phyloP scores from a whole-genome alignment of 2,888 invertebrate genomes.

The Drosophila stalkeri region DNA sequence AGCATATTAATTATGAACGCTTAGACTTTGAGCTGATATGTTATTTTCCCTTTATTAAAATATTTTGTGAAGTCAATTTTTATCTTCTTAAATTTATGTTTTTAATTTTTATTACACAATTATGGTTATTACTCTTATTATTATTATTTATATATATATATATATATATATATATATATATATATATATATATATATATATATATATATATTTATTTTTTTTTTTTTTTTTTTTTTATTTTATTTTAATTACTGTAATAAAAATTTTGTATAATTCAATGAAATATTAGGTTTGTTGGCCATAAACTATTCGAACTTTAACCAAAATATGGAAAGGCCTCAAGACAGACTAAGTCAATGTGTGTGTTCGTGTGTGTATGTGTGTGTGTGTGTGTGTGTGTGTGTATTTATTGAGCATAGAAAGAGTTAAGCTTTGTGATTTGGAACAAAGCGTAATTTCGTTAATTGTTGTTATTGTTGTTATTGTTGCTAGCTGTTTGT shows the following conservation, averaged over 20 bases:
- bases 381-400: slow-evolving; percentile 8
- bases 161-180: background rate
- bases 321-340: slow-evolving; percentile 39
- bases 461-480: slow-evolving; percentile 58
- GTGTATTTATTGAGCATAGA: slow-evolving; percentile 31
- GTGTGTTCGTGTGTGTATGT: background rate
- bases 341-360: slow-evolving; percentile 7
- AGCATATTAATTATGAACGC: background rate
- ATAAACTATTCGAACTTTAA: slow-evolving; percentile 67
- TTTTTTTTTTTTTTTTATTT: background rate
- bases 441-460: slow-evolving; percentile 69
- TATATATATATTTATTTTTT: background rate
- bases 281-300: slow-evolving; percentile 4
- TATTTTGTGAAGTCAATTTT: background rate
- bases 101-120: background rate
- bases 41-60: background rate
- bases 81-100: background rate
- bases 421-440: slow-evolving; percentile 54
- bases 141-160: background rate
- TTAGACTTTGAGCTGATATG: background rate
- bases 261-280: slow-evolving; percentile 8
- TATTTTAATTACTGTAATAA: background rate
- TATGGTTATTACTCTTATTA: background rate
- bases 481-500: slow-evolving; percentile 51
- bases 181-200: too few species aligned